Base-by-base conservation (phyloP, 2,797 vertebrate genomes). In the Prunella strophiata region DNA sequence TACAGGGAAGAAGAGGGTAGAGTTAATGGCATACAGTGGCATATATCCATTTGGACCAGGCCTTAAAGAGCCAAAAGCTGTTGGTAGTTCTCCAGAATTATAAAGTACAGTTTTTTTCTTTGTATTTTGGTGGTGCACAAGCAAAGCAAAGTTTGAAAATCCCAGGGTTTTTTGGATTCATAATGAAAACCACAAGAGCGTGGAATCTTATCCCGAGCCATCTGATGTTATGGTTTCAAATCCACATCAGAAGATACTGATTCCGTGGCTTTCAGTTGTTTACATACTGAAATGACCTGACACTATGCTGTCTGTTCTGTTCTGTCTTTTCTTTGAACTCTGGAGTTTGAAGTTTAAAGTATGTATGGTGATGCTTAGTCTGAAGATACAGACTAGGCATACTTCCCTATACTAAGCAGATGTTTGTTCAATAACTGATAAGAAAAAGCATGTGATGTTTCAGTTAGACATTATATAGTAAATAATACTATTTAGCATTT, bases 211-310 rank as follows among this genome's bases (percentile, higher is more conserved):
- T 90, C 83, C 87, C 2, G 4, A 86, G 54, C 54, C 9, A 8
- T 68, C 75, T 73, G 29, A 91, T 77, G 27, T 85, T 85, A 78
- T 25, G 21, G 43, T 89, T 94, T 78, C 55, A 68, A 92, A 88
- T 30, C 73, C 73, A 85, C 92, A 93, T 88, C 75, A 93, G 26
- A 82, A 93, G 87, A 80, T 16, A 85, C 30, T 45, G 20, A 88
- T 62, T 68, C 29, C 47, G 59, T 16, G 32, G 16, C 30, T 75
- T 84, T 77, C 38, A 42, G 29, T 13, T 93, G 82, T 93, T 92
- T 95, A 94, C 29, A 85, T 38, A 89, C 47, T 84, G 55, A 81
- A 84, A 91, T n/a, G 9, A 89, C 71, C 43, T 89, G 70, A 92
- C 58, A 71, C 62, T 73, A 76, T 22, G n/a, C 42, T 94, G 20